Evolutionary conservation across 2,888 invertebrate genomes (phyloP).

Genomic region (Tetragonisca angustula): DNA sequence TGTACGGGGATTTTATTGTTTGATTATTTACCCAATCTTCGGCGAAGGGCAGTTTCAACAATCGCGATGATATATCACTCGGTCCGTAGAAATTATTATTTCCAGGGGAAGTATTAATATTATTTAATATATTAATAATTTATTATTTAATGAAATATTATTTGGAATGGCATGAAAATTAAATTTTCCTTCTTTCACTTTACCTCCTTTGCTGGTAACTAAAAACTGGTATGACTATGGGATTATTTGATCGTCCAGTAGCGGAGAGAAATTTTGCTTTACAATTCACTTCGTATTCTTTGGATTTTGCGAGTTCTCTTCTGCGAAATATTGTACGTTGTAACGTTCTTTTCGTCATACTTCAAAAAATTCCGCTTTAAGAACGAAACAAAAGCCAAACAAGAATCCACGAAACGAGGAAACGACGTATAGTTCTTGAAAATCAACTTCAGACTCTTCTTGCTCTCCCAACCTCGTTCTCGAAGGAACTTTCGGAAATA

Average conservation of each 20-base stretch:
- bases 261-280: no score
- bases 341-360: neutral
- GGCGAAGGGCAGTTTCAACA: neutral
- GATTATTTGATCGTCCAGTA: no score
- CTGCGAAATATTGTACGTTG: no score
- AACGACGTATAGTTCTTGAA: neutral
- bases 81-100: neutral
- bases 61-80: neutral
- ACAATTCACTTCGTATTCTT: no score
- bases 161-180: neutral
- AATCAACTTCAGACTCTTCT: neutral
- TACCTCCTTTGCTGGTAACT: no score
- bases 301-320: no score
- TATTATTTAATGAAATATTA: no score
- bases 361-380: neutral
- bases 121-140: no score
- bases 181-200: no score
- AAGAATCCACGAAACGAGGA: neutral
- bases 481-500: neutral
- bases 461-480: neutral
- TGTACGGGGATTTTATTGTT: neutral
- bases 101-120: neutral
- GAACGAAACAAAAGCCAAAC: neutral
- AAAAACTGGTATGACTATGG: no score
- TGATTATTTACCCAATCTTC: neutral